A percentile compares a stretch with the other conserved stretches of the same genome.
phyloP scores from a whole-genome alignment of 2,797 vertebrate genomes.

The Zonotrichia albicollis region DNA sequence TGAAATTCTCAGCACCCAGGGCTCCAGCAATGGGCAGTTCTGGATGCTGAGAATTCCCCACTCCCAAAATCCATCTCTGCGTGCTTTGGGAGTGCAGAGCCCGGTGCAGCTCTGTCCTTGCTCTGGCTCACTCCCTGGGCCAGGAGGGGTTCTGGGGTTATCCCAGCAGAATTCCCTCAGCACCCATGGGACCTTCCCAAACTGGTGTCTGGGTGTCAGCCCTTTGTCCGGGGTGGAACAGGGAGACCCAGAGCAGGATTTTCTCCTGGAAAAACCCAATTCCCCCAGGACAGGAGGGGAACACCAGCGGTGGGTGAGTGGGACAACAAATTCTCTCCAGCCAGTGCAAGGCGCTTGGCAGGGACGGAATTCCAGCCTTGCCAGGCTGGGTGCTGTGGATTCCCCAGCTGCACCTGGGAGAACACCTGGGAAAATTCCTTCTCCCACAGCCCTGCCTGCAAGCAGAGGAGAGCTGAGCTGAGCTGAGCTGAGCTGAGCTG shows the following conservation, averaged over 20 bases:
- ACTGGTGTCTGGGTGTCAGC: accelerated
- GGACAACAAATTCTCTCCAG: not conserved
- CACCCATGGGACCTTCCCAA: not conserved
- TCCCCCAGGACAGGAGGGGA: not conserved
- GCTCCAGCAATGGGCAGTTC: not conserved
- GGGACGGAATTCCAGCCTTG: not conserved
- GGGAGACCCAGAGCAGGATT: not conserved
- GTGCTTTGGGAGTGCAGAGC: not conserved
- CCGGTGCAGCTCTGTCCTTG: not conserved
- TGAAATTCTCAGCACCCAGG: not conserved
- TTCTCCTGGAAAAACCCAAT: not conserved
- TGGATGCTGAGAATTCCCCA: not conserved
- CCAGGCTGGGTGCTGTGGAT: not conserved
- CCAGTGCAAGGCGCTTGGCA: constrained; percentile 13
- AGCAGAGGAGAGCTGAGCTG: not conserved
- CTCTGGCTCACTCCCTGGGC: not conserved
- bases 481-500: too few species aligned
- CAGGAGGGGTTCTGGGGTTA: too few species aligned
- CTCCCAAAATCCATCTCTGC: accelerated
- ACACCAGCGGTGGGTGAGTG: accelerated
- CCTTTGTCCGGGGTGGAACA: not conserved
- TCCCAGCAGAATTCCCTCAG: not conserved
- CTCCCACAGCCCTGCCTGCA: not conserved
- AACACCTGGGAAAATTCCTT: constrained; percentile 14
- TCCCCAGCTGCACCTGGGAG: not conserved